Base-by-base conservation (phyloP, 1,140 invertebrate genomes). In the Oryzaephilus surinamensis region DNA sequence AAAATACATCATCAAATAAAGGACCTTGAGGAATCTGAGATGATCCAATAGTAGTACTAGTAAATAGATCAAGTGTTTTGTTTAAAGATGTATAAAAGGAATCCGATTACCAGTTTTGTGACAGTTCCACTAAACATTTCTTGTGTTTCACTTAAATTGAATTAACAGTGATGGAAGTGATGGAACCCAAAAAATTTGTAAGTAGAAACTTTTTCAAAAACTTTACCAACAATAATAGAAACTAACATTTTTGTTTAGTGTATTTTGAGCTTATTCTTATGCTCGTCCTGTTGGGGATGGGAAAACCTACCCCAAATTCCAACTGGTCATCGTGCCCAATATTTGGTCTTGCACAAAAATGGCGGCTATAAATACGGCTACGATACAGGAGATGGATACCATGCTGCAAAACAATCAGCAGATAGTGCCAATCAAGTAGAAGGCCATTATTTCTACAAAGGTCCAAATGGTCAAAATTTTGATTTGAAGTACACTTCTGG, bases 351-450 rank as follows among this genome's bases (percentile, higher is more conserved):
- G 10, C 21, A 46, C 1, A 29, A 42, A 15, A 36, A 49, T 32
- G 49, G 51, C 3, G 34, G 19, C 4, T 54, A 51, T 33, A 45
- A 42, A 32, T 54, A 38, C 19, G 51, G 51, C 1, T 54, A 51
- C 20, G 49, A 54, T 32, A 54, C 51, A n/a, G 49, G 51, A 1
- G 39, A 41, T 17, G 41, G 38, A 6, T n/a, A n/a, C n/a, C 19
- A 16, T 16, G 38, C 39, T 24, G 32, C 24, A 0, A 45, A 43
- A 11, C 35, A 41, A 32, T 32, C 35, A 12, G 41, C 20, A 10
- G 46, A 49, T 35, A 18, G 46, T n/a, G 26, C 35, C 4, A 51
- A 53, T 23, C 35, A 51, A 40, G 51, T 51, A 6, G 10, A 27
- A 15, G 51, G 48, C 1, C 37, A 40, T 13, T 48, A 44, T 32